Evolutionary conservation across 2,797 vertebrate species (phyloP), one percentile per base, ranked within the genome.

Genomic region (Oreochromis grahami): DNA sequence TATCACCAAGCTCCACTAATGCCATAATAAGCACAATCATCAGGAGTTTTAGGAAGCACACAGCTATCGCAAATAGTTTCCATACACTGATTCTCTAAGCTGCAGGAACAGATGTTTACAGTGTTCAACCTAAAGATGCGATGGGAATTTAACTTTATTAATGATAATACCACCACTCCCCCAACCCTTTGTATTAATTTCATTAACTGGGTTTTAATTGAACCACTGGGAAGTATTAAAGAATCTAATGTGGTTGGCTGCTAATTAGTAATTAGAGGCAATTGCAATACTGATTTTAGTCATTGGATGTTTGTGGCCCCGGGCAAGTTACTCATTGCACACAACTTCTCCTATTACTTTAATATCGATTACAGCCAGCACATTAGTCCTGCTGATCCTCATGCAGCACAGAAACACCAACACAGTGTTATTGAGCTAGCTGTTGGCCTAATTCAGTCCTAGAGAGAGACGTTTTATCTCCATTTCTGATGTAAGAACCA

Each of bases 241-340:
- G 74, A 91, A 85, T 91, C 77, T 56, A 89, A 90, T 89, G 78
- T 58, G 68, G 38, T 77, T 52, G 72, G 53, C 72, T 86, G 84
- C 87, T 93, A 93, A 95, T 93, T 93, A 91, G 87, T 93, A 90
- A 95, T 95, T 93, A 93, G 85, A 88, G 84, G 77, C 91, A 90
- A 91, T 94, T 93, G 87, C 82, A 83, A 72, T 60, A 70, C 55
- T 3, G 72, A 82, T 93, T 91, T 89, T 87, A 89, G 85, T 94
- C 88, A 88, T 85, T 45, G 32, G 78, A 84, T 82, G 89, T 92
- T 95, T 89, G 43, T 88, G 82, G 89, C 94, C 90, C 81, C 2
- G 5, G 89, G 93, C 91, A 82, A 74, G 68, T 87, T 89, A 85
- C 86, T 83, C 86, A 78, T 88, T 91, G 90, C 83, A 77, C 89